Base-by-base conservation (phyloP, 1,140 invertebrate genomes). In the Cataglyphis hispanica region DNA sequence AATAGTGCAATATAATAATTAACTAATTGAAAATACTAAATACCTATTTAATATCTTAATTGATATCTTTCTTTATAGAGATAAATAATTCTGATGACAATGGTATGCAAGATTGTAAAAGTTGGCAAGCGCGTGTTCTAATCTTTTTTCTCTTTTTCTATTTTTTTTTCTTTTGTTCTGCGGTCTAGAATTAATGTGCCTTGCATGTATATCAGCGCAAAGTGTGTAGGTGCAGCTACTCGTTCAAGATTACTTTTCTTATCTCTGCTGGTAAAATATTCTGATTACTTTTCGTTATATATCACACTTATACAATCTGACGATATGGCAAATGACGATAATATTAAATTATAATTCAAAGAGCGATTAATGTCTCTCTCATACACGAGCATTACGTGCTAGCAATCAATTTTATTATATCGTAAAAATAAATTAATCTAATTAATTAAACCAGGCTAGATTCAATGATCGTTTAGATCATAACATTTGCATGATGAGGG, bases 231-330 rank as follows among this genome's bases (percentile, higher is more conserved):
- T 66, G 8, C 50, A 78, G 13, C 8, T 78, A 50, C 13, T 53
- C 8, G 8, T 19, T 67, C 16, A 10, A 63, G 40, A 77, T 63
- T 77, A 46, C 37, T 77, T 43, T 37, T 22, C 34, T 75, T 63
- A 63, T 19, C 25, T 43, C 27, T 63, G 22, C 10, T 63, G 37
- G 25, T 63, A 63, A 8, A 63, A 60, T 60, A 10, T 31, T 77
- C 3, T 63, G 1, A 67, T 78, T 78, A 34, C 3, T 78, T 22
- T 31, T 19, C 3, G 1, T 11, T n/a, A 19, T 61, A 43, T 13
- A 60, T 76, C 10, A 63, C 4, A 75, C 11, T 75, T 63, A 31
- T 22, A 25, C 37, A 77, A 13, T 76, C 19, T 63, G 6, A n/a
- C 22, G 16, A 74, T n/a, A 72, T 34, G 31, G 13, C 27, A 72